These are phyloP conservation scores for Drosophila elegans DNA, from an alignment of 1,140 invertebrate genomes.

Conservation along the genomic window DNA sequence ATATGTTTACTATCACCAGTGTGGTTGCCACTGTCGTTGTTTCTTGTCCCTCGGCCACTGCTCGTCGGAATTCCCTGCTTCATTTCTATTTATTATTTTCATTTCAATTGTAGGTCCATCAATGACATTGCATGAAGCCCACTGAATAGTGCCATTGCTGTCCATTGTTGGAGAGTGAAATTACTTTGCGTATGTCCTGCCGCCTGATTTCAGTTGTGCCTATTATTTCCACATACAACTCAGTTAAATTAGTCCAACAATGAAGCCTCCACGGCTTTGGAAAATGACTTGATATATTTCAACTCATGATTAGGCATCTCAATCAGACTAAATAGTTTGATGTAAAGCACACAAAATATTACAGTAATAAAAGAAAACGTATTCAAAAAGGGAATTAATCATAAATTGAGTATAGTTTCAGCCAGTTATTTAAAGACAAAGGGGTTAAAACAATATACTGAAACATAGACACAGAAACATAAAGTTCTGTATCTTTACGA, in stretches of 20 bases:
- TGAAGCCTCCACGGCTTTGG: background rate
- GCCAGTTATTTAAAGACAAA: no score
- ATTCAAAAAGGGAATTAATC: background rate
- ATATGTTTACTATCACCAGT: conserved; percentile 45
- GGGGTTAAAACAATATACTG: no score
- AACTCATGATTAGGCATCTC: background rate
- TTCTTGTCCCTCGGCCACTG: background rate
- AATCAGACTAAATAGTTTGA: background rate
- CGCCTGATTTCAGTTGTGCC: conserved; percentile 8
- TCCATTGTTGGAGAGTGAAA: background rate
- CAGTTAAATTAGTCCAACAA: conserved; percentile 15
- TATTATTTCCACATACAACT: conserved; percentile 5
- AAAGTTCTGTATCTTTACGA: no score
- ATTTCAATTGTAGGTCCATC: conserved; percentile 16
- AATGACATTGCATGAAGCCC: conserved; percentile 21
- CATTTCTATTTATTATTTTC: conserved; percentile 44
- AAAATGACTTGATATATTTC: background rate
- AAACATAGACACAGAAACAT: no score
- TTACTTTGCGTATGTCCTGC: conserved; percentile 3
- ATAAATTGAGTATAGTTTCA: no score
- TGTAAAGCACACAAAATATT: no score
- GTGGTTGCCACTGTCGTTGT: background rate
- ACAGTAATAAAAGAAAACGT: no score
- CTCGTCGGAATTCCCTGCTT: conserved; percentile 27
- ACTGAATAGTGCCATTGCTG: conserved; percentile 19